Percentiles rank a stretch among this genome's conserved stretches.
Evolutionary conservation across 2,888 invertebrate genomes (phyloP).

Genomic region (Ormyrus rosae): DNA sequence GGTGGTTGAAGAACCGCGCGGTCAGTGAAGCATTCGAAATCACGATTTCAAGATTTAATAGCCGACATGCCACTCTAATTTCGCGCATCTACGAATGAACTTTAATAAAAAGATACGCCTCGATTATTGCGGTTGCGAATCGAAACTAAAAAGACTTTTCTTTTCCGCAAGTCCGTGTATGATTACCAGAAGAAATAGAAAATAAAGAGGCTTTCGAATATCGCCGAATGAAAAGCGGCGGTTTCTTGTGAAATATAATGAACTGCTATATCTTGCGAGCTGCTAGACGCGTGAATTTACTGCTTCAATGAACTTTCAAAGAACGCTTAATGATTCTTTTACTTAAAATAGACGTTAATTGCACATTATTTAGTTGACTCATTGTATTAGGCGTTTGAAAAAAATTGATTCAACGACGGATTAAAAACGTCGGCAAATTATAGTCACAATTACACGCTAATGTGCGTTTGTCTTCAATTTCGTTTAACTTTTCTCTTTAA

Average conservation of each 20-base stretch:
- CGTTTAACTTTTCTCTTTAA: no score
- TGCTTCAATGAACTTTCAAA: background rate
- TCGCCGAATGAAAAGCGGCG: background rate
- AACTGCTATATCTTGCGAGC: background rate
- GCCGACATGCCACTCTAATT: no score
- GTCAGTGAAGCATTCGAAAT: slow-evolving; percentile 17
- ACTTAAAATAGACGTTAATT: background rate
- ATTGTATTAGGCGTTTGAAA: background rate
- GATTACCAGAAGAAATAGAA: background rate
- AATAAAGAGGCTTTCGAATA: slow-evolving; percentile 14
- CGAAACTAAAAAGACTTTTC: no score
- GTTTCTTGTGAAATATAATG: background rate
- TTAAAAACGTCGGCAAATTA: no score
- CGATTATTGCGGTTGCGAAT: background rate
- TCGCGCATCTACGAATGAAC: no score
- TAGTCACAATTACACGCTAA: no score
- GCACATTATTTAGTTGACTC: slow-evolving; percentile 9
- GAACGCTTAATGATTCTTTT: background rate
- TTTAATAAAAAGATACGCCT: background rate
- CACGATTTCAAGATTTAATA: background rate
- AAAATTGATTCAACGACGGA: no score
- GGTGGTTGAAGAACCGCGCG: background rate
- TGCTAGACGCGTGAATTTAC: slow-evolving; percentile 10
- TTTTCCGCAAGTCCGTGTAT: no score
- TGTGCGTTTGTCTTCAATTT: no score